Percentiles rank a stretch among this genome's conserved stretches.
These are phyloP conservation scores for Mastomys coucha DNA, from an alignment of 2,113 vertebrate genomes.

Conservation along the genomic window DNA sequence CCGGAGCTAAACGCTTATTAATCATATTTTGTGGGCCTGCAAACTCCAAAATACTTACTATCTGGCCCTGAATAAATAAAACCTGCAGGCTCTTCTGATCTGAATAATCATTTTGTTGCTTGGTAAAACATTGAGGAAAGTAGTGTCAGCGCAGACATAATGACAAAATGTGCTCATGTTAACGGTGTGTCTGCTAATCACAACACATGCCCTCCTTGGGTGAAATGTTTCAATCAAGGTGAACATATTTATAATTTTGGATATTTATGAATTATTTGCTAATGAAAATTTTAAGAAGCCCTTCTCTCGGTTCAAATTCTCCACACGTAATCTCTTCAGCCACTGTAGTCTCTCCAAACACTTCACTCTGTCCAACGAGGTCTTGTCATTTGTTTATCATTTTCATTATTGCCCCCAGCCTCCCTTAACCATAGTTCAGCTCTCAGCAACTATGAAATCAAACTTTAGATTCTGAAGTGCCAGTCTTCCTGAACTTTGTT, in stretches of 20 bases:
- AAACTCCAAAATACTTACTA: not conserved
- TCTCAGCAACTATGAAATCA: not conserved
- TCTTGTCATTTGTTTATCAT: too few relatives aligned
- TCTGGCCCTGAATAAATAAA: not conserved
- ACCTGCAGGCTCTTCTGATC: not conserved
- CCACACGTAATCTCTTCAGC: not conserved
- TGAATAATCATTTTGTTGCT: slow-evolving; percentile 31
- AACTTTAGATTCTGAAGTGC: not conserved
- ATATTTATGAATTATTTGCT: not conserved
- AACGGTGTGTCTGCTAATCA: too few relatives aligned
- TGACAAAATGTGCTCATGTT: not conserved
- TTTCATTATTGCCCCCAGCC: not conserved
- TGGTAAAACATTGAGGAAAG: not conserved
- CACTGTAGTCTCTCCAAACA: accelerated
- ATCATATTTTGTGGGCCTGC: not conserved
- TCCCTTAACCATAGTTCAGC: not conserved
- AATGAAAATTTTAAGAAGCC: not conserved
- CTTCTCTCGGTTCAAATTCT: not conserved
- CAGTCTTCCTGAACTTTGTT: not conserved
- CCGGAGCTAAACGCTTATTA: not conserved
- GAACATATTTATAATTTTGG: not conserved
- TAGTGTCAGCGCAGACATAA: not conserved
- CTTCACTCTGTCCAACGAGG: not conserved
- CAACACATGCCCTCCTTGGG: too few relatives aligned
- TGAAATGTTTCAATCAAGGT: not conserved